Evolutionary conservation across 2,113 vertebrate genomes (phyloP).

Genomic region (Notechis scutatus): DNA sequence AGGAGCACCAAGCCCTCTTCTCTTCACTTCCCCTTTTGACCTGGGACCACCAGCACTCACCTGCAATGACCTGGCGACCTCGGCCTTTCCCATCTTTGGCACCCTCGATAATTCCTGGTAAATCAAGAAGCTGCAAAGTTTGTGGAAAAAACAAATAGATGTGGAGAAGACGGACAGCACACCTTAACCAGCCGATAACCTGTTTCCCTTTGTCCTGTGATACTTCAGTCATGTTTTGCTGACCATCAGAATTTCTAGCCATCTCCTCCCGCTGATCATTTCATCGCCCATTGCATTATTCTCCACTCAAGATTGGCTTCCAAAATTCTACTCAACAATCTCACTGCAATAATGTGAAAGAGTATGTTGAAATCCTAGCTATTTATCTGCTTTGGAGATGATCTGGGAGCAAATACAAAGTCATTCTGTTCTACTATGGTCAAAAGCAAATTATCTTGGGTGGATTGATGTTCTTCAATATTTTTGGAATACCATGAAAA

Average conservation of each 20-base stretch:
- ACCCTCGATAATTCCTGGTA: constrained; percentile 98
- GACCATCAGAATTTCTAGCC: not conserved
- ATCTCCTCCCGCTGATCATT: not conserved
- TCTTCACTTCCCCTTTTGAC: not conserved
- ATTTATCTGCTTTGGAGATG: not conserved
- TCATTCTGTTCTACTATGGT: not conserved
- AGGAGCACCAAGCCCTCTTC: not conserved
- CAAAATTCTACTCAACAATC: not conserved
- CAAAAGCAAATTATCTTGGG: not conserved
- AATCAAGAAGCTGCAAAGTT: constrained; percentile 86
- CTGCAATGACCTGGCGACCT: constrained; percentile 96
- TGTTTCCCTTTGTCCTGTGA: not conserved
- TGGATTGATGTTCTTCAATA: not conserved
- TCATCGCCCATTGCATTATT: not conserved
- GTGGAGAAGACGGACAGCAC: not conserved
- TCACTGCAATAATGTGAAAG: not conserved
- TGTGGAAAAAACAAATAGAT: not conserved
- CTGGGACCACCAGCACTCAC: constrained; percentile 62
- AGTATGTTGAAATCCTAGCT: not conserved
- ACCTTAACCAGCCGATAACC: not conserved
- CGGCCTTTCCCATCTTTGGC: constrained; percentile 97
- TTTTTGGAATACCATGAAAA: not conserved
- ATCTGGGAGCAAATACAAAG: not conserved
- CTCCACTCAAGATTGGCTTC: not conserved
- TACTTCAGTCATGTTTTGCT: not conserved